These are phyloP conservation scores for Rafetus swinhoei DNA, from an alignment of 2,113 vertebrate genomes.

Conservation along the genomic window DNA sequence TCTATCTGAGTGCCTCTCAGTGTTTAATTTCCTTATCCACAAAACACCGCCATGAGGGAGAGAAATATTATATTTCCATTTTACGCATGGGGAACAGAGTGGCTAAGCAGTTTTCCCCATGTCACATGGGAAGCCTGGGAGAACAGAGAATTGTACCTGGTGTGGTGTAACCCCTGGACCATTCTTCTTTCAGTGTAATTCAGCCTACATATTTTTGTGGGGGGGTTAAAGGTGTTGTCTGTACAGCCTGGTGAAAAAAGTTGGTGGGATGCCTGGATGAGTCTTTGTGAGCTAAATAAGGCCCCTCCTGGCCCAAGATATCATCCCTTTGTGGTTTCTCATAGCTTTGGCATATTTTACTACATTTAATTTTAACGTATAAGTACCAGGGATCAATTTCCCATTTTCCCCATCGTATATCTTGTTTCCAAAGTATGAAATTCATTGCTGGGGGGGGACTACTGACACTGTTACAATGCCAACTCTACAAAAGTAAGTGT, in stretches of 20 bases:
- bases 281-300: background rate
- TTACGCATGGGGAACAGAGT: background rate
- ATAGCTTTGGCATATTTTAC: background rate
- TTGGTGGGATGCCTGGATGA: background rate
- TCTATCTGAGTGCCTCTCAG: background rate
- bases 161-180: background rate
- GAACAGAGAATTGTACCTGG: slow-evolving; percentile 23
- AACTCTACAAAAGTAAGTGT: background rate
- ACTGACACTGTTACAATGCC: background rate
- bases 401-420: background rate
- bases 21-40: background rate
- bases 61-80: background rate
- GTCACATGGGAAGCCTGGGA: background rate
- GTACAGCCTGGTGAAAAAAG: too few species aligned
- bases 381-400: background rate
- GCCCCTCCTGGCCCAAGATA: background rate
- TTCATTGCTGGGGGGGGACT: slow-evolving; percentile 14
- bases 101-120: background rate
- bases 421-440: background rate
- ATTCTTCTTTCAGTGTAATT: slow-evolving; percentile 21
- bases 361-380: background rate
- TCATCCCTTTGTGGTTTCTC: background rate
- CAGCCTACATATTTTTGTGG: background rate
- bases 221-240: too few species aligned
- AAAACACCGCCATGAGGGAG: background rate